Percentiles rank a stretch among this genome's conserved stretches.
Evolutionary conservation across 2,888 invertebrate species (phyloP).

Genomic region (Pseudococcus longispinus): DNA sequence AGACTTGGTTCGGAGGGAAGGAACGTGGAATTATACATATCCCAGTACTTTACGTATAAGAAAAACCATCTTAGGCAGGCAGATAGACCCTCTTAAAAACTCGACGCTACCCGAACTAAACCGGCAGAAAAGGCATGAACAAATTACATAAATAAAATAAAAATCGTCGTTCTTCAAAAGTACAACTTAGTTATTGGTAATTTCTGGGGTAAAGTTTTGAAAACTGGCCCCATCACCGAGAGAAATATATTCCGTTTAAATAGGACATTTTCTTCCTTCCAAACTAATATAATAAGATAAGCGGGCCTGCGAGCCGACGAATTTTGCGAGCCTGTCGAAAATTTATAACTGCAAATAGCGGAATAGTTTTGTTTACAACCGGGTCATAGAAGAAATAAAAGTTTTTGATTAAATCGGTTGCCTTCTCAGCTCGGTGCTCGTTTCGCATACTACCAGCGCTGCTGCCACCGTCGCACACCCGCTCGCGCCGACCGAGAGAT

Average conservation of each 20-base stretch:
- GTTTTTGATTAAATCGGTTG: conserved; percentile 54
- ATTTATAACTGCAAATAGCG: conserved; percentile 54
- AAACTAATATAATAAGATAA: conserved; percentile 48
- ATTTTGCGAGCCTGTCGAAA: conserved; percentile 47
- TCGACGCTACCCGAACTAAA: background rate
- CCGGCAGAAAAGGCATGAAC: conserved; percentile 8
- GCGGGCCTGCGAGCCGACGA: conserved; percentile 22
- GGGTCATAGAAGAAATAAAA: conserved; percentile 55
- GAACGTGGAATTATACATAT: no score
- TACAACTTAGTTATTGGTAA: conserved; percentile 50
- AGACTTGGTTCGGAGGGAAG: no score
- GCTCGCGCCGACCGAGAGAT: background rate
- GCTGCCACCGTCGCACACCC: no score
- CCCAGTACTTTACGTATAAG: no score
- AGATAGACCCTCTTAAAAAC: background rate
- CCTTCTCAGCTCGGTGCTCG: background rate
- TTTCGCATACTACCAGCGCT: background rate
- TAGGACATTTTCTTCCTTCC: conserved; percentile 46
- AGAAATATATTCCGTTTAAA: conserved; percentile 52
- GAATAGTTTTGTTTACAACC: conserved; percentile 55
- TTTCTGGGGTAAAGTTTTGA: conserved; percentile 44
- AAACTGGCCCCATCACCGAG: conserved; percentile 44
- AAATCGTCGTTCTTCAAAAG: conserved; percentile 51
- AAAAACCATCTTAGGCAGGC: background rate
- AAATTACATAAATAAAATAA: conserved; percentile 51